phyloP scores from a whole-genome alignment of 2,888 invertebrate genomes.

The Tridacna gigas region DNA sequence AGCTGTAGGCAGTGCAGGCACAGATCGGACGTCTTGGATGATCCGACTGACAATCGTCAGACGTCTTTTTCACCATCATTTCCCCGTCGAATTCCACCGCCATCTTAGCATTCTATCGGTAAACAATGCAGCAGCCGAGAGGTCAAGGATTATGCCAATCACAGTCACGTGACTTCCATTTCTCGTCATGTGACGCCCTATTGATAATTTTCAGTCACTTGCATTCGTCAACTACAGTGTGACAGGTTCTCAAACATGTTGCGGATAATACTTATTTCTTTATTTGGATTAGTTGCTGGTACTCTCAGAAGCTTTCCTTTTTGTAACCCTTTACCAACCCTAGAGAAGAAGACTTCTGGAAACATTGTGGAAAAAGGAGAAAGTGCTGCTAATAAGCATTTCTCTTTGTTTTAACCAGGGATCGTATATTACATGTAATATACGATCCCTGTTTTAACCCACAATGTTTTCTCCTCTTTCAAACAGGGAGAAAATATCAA shows the following conservation, averaged over 20 bases:
- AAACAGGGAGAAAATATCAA: too few species aligned
- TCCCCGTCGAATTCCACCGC: slow-evolving; percentile 65
- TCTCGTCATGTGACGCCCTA: slow-evolving; percentile 9
- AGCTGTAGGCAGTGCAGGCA: slow-evolving; percentile 74
- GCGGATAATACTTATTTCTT: not conserved
- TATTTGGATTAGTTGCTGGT: slow-evolving; percentile 20
- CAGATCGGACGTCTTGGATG: slow-evolving; percentile 70
- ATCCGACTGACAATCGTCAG: slow-evolving; percentile 29
- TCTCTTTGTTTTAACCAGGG: too few species aligned
- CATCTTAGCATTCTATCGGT: slow-evolving; percentile 52
- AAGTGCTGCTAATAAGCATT: not conserved
- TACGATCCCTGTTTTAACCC: too few species aligned
- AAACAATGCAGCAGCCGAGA: slow-evolving; percentile 15
- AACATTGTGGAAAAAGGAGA: not conserved
- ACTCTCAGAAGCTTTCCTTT: not conserved
- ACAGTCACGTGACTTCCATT: slow-evolving; percentile 6
- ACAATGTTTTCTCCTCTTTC: too few species aligned
- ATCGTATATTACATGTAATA: too few species aligned
- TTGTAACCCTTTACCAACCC: not conserved
- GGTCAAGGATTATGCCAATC: slow-evolving; percentile 24
- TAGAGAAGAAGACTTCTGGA: not conserved
- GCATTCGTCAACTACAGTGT: not conserved
- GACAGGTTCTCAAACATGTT: not conserved
- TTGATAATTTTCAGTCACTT: not conserved
- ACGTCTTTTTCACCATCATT: slow-evolving; percentile 57